Evolutionary conservation across 2,888 invertebrate species (phyloP), one percentile per base, ranked within the genome.

Genomic region (Lacanobia wlatinum): DNA sequence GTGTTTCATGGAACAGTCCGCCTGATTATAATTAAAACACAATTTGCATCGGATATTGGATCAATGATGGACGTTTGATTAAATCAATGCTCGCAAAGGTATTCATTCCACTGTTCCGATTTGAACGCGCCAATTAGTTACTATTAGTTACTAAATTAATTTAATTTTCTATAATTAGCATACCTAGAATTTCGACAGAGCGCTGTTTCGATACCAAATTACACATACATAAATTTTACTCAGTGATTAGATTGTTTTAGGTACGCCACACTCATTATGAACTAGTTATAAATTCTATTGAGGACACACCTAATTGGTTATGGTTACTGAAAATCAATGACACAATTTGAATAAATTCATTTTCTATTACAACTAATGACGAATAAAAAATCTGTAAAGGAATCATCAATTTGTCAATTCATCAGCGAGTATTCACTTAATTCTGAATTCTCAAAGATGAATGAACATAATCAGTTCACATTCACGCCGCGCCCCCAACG

Each of bases 381-480:
- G 75, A 76, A 64, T 64, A 83, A 84, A 86, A 78, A 77, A 23
- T 55, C 18, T 66, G 40, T 73, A 71, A 83, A 78, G 62, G 68
- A 78, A 78, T 85, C 84, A 89, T 89, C 88, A 87, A 87, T 89
- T 91, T 88, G 90, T 91, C 88, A 90, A 87, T 89, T 91, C 88
- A 91, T 92, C 88, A 90, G 85, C 66, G 81, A 76, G 84, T 83
- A 91, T 90, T 90, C 90, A 89, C 75, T 80, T 87, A 83, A 85
- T 86, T 87, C 79, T 69, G 80, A 71, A 83, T 87, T 86, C 84
- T 75, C 78, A 81, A 84, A 85, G 82, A 85, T 89, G 88, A 91
- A 91, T 90, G 84, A 89, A 89, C 78, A 86, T 88, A 90, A 92
- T 92, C 89, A 90, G 88, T 76, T 80, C 83, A 87, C 80, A 88